phyloP scores from a whole-genome alignment of 2,113 vertebrate species.

The Hypanus sabinus region DNA sequence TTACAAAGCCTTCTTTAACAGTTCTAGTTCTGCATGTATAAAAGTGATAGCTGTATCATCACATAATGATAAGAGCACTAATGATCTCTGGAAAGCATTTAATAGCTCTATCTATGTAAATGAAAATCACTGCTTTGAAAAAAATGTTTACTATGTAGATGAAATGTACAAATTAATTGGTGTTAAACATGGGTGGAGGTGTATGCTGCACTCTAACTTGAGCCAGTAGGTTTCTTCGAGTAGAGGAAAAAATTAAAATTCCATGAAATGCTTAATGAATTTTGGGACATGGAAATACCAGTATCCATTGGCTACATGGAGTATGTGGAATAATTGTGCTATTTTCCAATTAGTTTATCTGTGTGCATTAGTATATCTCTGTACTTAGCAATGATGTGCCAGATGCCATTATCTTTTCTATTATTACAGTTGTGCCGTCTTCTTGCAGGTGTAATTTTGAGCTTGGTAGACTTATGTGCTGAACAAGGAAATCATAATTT shows the following conservation, averaged over 20 bases:
- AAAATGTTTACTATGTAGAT: not conserved
- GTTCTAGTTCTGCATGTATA: not conserved
- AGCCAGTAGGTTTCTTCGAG: not conserved
- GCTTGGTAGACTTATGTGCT: not conserved
- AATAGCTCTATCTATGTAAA: not conserved
- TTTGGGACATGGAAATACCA: not conserved
- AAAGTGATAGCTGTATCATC: not conserved
- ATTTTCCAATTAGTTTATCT: not conserved
- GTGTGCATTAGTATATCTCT: not conserved
- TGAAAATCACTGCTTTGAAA: not conserved
- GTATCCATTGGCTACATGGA: not conserved
- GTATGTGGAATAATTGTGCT: not conserved
- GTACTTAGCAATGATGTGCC: not conserved
- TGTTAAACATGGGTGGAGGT: not conserved
- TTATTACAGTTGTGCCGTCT: not conserved
- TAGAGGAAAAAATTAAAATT: not conserved
- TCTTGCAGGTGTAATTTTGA: conserved; percentile 7
- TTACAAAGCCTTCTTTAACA: not conserved
- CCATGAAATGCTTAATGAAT: not conserved
- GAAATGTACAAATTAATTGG: not conserved
- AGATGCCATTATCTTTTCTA: not conserved
- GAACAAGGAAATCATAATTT: not conserved
- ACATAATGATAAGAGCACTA: not conserved
- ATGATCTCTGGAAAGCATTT: conserved; percentile 17
- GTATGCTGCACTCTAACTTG: not conserved